Evolutionary conservation across 1,140 invertebrate genomes (phyloP), one percentile per base, ranked within the genome.

Genomic region (Teleogryllus occipitalis): DNA sequence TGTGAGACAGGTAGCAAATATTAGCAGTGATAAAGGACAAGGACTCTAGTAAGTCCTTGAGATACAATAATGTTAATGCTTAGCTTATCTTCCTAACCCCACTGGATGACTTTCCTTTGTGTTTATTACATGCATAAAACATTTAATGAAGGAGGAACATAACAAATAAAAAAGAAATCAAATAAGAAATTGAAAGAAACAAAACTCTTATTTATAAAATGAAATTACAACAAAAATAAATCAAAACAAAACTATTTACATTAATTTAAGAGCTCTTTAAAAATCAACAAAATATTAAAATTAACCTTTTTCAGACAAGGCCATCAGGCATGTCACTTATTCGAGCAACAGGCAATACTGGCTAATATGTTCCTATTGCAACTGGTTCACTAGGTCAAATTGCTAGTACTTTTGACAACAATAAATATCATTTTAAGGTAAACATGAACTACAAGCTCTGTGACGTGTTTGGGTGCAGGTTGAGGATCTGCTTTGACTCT

Each of bases 151-250:
- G 47, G 47, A 77, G 48, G 47, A 77, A 46, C 46, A 48, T 77
- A 77, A 54, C 47, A 77, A 47, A 77, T 47, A 77, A 39, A 46
- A 76, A 21, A 8, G 7, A 49, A 48, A 48, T 54, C 48, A 48
- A 21, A 77, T 48, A 76, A 12, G 46, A 48, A 77, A 49, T n/a
- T 49, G 15, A 77, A 54, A 48, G 47, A 77, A 77, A 49, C 47
- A 77, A 77, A 65, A 77, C 54, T 80, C 75, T 80, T 76, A 54
- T 80, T 76, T 77, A 72, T 7, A 80, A 79, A 76, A 76, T 21
- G 21, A 80, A 54, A 76, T 75, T 75, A 80, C 74, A 80, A 80
- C 79, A 80, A 79, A 75, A 76, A 54, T 80, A 76, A 80, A 73
- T 76, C 22, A 65, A 73, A 78, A 18, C 54, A 65, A 78, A 78